A percentile compares a stretch with the other conserved stretches of the same genome.
phyloP scores from a whole-genome alignment of 2,888 invertebrate genomes.

The Tiphia femorata region DNA sequence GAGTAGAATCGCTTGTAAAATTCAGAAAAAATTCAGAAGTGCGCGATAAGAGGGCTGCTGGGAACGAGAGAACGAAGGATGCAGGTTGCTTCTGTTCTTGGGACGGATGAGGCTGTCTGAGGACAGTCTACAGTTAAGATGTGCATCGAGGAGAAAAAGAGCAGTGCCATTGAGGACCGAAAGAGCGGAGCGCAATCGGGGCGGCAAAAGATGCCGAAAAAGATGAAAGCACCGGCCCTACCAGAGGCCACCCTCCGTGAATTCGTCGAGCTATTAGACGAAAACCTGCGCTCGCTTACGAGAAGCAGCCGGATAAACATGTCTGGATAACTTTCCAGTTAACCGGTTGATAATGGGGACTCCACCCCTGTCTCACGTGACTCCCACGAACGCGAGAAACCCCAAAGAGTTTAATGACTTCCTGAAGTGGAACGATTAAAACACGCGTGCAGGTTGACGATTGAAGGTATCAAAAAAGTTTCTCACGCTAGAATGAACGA shows the following conservation, averaged over 20 bases:
- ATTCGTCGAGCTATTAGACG: conserved; percentile 13
- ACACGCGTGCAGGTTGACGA: background rate
- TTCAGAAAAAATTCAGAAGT: no score
- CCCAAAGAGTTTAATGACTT: background rate
- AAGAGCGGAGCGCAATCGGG: no score
- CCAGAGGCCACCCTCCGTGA: conserved; percentile 54
- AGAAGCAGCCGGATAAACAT: conserved; percentile 43
- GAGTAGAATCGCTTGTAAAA: no score
- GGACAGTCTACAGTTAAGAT: no score
- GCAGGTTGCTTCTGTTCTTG: no score
- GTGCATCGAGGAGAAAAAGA: no score
- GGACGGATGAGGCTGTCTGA: no score
- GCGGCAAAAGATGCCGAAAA: conserved; percentile 27
- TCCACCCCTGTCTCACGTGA: conserved; percentile 12
- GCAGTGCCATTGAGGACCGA: no score
- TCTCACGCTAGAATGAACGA: background rate
- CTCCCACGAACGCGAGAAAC: background rate
- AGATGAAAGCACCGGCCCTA: conserved; percentile 57
- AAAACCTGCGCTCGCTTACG: conserved; percentile 18
- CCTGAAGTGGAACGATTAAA: conserved; percentile 1
- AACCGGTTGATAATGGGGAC: conserved; percentile 59
- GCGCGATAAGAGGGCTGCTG: no score
- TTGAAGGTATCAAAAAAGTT: background rate
- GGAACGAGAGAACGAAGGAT: no score
- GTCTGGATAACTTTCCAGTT: conserved; percentile 51